These are phyloP conservation scores for Oceanodroma tethys DNA, from an alignment of 2,113 vertebrate genomes.

Conservation along the genomic window DNA sequence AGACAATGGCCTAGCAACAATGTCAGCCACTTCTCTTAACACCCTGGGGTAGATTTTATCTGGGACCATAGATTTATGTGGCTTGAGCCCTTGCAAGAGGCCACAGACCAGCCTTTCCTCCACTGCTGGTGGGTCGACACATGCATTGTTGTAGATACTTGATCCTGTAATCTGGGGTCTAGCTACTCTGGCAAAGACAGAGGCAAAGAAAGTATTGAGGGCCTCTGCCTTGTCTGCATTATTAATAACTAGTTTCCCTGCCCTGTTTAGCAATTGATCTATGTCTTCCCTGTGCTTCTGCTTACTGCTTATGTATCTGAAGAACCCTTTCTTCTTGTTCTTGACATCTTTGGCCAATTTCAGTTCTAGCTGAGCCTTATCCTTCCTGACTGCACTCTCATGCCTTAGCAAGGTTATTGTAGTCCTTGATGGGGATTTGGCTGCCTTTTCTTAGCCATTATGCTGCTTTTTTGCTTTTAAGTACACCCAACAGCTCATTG, in stretches of 20 bases:
- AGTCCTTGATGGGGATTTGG: neutral
- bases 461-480: no score
- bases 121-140: neutral
- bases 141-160: neutral
- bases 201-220: neutral
- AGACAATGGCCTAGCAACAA: no score
- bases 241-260: neutral
- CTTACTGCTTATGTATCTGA: neutral
- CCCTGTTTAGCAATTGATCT: neutral
- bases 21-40: no score
- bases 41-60: no score
- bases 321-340: neutral
- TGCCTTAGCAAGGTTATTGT: neutral
- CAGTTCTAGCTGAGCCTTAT: neutral
- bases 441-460: no score
- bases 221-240: neutral
- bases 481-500: no score
- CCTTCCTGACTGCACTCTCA: neutral
- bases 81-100: no score
- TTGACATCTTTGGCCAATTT: neutral
- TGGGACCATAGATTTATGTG: no score
- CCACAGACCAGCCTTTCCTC: no score
- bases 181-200: neutral
- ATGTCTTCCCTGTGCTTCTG: neutral
- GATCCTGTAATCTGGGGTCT: neutral